These are phyloP conservation scores for Caenorhabditis latens DNA, from an alignment of 1,140 invertebrate genomes.

Conservation along the genomic window DNA sequence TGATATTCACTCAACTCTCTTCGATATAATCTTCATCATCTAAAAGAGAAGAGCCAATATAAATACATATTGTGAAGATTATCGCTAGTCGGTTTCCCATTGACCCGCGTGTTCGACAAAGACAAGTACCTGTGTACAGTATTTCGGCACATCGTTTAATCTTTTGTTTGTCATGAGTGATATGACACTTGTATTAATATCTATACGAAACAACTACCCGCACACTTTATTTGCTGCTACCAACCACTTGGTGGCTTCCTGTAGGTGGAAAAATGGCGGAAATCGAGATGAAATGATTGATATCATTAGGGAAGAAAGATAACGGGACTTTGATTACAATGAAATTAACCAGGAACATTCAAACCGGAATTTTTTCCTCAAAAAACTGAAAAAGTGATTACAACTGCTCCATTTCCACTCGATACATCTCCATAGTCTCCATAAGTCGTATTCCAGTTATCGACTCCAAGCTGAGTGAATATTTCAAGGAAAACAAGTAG, in stretches of 20 bases:
- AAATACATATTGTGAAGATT: conserved; percentile 49
- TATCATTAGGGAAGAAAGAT: not conserved
- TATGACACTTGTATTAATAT: conserved; percentile 56
- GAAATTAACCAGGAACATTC: no score
- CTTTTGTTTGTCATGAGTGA: conserved; percentile 50
- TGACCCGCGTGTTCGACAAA: conserved; percentile 22
- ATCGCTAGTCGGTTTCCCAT: conserved; percentile 44
- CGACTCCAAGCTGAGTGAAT: not conserved
- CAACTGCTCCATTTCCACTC: conserved; percentile 12
- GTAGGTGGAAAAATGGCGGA: not conserved
- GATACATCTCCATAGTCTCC: conserved; percentile 15
- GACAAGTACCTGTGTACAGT: conserved; percentile 41
- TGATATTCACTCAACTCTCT: not conserved
- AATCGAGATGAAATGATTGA: not conserved
- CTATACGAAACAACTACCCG: conserved; percentile 42
- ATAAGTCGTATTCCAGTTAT: conserved; percentile 22
- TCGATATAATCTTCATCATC: not conserved
- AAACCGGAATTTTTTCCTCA: not conserved
- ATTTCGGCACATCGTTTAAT: conserved; percentile 52
- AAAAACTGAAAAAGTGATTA: not conserved
- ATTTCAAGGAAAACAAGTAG: not conserved
- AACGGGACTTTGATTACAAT: no score
- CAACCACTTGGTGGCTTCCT: not conserved
- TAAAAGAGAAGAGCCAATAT: not conserved
- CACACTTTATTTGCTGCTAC: conserved; percentile 20